Evolutionary conservation across 2,888 invertebrate species (phyloP).

Genomic region (Boloria selene): DNA sequence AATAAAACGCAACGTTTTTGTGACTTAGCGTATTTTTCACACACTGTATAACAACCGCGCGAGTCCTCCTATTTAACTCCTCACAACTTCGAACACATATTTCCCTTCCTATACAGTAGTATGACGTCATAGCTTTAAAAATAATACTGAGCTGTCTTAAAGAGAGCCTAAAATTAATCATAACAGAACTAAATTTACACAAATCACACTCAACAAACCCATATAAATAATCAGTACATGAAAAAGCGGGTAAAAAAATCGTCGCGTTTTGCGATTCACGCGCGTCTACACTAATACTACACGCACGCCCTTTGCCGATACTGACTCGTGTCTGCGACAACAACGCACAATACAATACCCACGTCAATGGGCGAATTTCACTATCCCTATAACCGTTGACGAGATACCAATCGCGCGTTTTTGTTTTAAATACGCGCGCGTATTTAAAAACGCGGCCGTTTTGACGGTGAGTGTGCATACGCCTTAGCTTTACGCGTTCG

Average conservation of each 20-base stretch:
- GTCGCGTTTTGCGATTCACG: conserved; percentile 54
- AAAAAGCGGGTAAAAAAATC: conserved; percentile 61
- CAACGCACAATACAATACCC: conserved; percentile 16
- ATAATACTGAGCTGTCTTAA: conserved; percentile 61
- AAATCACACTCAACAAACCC: conserved; percentile 42
- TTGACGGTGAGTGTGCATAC: conserved; percentile 6
- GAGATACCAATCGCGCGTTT: conserved; percentile 18
- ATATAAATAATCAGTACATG: conserved; percentile 66
- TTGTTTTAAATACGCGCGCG: not conserved
- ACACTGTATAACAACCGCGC: conserved; percentile 39
- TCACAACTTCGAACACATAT: conserved; percentile 45
- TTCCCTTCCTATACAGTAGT: conserved; percentile 24
- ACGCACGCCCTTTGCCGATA: conserved; percentile 45
- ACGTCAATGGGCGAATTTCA: conserved; percentile 25
- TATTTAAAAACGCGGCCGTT: conserved; percentile 5
- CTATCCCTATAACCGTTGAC: conserved; percentile 17
- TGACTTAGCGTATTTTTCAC: conserved; percentile 38
- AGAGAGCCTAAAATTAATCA: conserved; percentile 55
- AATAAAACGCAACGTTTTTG: conserved; percentile 40
- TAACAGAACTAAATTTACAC: conserved; percentile 54
- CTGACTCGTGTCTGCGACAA: conserved; percentile 30
- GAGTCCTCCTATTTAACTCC: conserved; percentile 14
- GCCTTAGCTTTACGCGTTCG: not conserved
- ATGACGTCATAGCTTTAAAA: conserved; percentile 46
- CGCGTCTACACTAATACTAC: conserved; percentile 54